Evolutionary conservation across 2,888 invertebrate species (phyloP), one percentile per base, ranked within the genome.

Genomic region (Uloborus plumipes): DNA sequence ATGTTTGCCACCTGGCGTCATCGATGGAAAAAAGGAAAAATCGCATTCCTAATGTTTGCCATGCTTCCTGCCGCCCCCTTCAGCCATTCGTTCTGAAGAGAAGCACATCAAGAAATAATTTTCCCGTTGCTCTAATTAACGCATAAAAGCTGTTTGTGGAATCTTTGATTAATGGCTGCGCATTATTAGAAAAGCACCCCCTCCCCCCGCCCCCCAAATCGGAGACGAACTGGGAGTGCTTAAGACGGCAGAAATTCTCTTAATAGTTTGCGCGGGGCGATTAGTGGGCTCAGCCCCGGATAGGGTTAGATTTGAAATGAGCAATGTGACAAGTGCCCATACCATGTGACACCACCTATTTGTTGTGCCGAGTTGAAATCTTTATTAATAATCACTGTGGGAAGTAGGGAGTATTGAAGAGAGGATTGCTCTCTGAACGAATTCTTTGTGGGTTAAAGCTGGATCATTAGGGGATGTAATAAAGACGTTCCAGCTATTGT

Each of bases 291-390:
- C 77, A 13, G 58, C 58, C 55, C 49, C 14, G 14, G 67, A 6
- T 15, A n/a, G 50, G 65, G 65, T 18, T 13, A 15, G 47, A 61
- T 22, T 69, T 53, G 53, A 61, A 72, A 78, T 78, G 78, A 78
- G 71, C 71, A 72, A 72, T 72, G 78, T 74, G 80, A 81, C 80
- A 81, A 81, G 80, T 74, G 80, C 70, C 74, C 70, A 26, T 18
- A 62, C 73, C 80, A 81, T 58, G 74, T 81, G 80, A 74, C 80
- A 70, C 58, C 53, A 47, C 74, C 64, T 61, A 81, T 81, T 81
- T 74, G 74, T 81, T 71, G 67, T 47, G 50, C 31, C 15, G 50
- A 58, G 67, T 50, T 49, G 77, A 78, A 78, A 78, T 78, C 70
- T 78, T 78, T 78, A 78, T 78, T 78, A 78, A 78, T 78, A 78